phyloP scores from a whole-genome alignment of 2,113 vertebrate species.

The Zosterops hypoxanthus region DNA sequence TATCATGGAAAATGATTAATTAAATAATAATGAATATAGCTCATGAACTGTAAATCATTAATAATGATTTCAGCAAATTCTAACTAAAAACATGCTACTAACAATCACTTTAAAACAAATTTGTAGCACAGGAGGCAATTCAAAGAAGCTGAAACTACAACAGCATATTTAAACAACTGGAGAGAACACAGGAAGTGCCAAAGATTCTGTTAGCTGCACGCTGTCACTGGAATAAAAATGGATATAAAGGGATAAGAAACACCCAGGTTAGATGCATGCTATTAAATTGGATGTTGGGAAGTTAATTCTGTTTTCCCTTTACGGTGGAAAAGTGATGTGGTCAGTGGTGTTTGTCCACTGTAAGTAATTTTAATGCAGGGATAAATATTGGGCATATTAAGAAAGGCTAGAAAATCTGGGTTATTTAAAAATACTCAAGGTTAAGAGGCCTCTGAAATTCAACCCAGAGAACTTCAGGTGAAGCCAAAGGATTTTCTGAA shows the following conservation, averaged over 20 bases:
- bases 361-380: neutral
- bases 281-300: neutral
- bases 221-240: conserved; percentile 58
- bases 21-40: conserved; percentile 29
- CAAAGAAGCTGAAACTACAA: conserved; percentile 53
- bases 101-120: conserved; percentile 64
- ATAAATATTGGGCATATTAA: neutral
- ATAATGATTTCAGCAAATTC: conserved; percentile 45
- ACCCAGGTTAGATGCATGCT: neutral
- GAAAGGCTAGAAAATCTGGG: neutral
- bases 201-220: conserved; percentile 17
- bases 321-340: neutral
- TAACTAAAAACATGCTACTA: conserved; percentile 57
- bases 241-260: conserved; percentile 21
- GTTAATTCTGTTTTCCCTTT: neutral
- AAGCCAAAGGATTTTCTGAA: neutral
- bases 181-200: conserved; percentile 42
- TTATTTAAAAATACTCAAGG: neutral
- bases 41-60: conserved; percentile 20
- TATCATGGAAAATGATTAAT: neutral
- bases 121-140: conserved; percentile 36
- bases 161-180: conserved; percentile 68
- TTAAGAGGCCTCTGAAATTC: neutral
- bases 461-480: neutral
- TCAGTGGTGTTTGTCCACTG: neutral